Base-by-base conservation (phyloP, 2,797 vertebrate species). In the Hydrophis major region DNA sequence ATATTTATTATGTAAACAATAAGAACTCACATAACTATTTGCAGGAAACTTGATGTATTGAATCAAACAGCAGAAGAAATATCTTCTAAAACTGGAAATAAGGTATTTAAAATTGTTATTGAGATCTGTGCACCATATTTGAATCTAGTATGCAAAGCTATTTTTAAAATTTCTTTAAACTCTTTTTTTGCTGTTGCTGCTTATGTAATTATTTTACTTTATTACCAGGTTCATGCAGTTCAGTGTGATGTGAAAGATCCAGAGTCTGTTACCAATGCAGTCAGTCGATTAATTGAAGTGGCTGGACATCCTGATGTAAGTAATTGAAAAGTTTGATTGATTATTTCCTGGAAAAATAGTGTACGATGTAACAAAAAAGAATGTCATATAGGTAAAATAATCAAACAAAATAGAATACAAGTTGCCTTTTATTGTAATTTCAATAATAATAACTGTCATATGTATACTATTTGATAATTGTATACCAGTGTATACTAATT, bases 191-290 rank as follows among this genome's bases (percentile, higher is more conserved):
- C 11, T 89, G 42, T 7, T 86, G n/a, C 6, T 92, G 56, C n/a
- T 83, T 28, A 18, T 47, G 11, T 55, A 20, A 10, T 57, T 60
- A 63, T 83, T 14, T 28, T 91, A 32, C n/a, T 0, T 95, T 95
- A 1, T 94, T 96, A 16, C 89, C 60, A 99, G 99, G 98, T 99
- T 92, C 98, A 98, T 37, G 97, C 97, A 0, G 0, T 99, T 92
- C 98, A 98, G 95, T 99, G 99, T 97, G 98, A 99, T 57, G 98
- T 99, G 93, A 98, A 98, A 96, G 98, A 99, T 87, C 98, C 99
- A 7, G 96, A 91, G 59, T 98, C 98, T 11, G 98, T 99, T 37
- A 97, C 98, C 86, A 98, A 97, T 22, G 95, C 98, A 32, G 97
- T 99, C 3, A 97, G 98, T 7, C 97, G 98, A 94, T n/a, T 98